Base-by-base conservation (phyloP, 2,113 vertebrate genomes). In the Tychaedon coryphoeus region DNA sequence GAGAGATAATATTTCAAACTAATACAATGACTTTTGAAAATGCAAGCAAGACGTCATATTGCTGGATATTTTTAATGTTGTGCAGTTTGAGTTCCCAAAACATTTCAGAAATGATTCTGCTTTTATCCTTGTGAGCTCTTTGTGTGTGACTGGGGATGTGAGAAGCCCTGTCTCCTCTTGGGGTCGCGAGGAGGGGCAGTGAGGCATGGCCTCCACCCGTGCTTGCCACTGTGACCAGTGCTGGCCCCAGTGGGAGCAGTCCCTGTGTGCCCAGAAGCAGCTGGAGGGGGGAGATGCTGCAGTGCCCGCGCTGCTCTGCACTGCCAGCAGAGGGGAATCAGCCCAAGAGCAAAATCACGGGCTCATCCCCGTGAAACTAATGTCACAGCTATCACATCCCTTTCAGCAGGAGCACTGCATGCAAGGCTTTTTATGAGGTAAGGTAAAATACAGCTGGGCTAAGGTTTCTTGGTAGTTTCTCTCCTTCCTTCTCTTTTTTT, bases 181-280 rank as follows among this genome's bases (percentile, higher is more conserved):
- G 2, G 3, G 43, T 10, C 33, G 48, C 0, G 0, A 47, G 65
- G 19, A 64, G 9, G 40, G 53, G 28, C 58, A 17, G 24, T 1
- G 19, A 40, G 72, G n/a, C 29, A 8, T 1, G 2, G 43, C 13
- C 19, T 20, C 9, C 15, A 1, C 7, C 29, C 5, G 0, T 1
- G 4, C 10, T 22, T 28, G 50, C 15, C 1, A 2, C 24, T 3
- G 6, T 5, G 69, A 2, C 19, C 38, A 4, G 40, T 1, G 4
- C 51, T 1, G 45, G 40, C 2, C 8, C 5, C 54, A 10, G 56
- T 2, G 22, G 61, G 34, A 60, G 4, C 80, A 17, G 33, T 19
- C 2, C 1, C 45, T 6, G 16, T 2, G 36, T 4, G 3, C n/a
- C n/a, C 4, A 0, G 1, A 3, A 1, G 10, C 17, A 14, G 45